Percentiles rank a stretch among this genome's conserved stretches.
phyloP scores from a whole-genome alignment of 2,888 invertebrate species.

The Dasysyrphus albostriatus region DNA sequence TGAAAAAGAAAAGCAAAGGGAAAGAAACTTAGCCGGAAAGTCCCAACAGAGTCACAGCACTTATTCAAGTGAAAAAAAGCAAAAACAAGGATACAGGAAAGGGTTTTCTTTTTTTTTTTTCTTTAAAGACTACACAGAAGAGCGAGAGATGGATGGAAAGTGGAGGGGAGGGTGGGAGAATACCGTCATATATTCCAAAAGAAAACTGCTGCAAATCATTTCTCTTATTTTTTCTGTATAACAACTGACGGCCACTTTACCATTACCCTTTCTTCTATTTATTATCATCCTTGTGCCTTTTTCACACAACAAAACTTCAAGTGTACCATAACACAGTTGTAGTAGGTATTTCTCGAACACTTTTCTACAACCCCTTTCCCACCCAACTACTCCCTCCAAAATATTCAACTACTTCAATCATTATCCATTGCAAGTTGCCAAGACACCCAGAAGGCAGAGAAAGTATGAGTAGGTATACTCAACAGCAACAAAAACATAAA shows the following conservation, averaged over 20 bases:
- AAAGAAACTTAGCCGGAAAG: conserved; percentile 64
- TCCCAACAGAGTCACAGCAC: conserved; percentile 68
- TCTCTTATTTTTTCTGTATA: conserved; percentile 21
- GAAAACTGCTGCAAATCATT: conserved; percentile 66
- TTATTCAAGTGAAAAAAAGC: conserved; percentile 62
- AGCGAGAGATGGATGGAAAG: not conserved
- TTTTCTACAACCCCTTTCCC: conserved; percentile 5
- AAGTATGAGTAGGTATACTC: conserved; percentile 8
- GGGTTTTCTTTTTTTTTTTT: conserved; percentile 8
- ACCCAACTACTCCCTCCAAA: not conserved
- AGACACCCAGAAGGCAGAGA: conserved; percentile 39
- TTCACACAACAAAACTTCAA: conserved; percentile 61
- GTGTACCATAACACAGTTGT: conserved; percentile 51
- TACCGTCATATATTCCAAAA: not conserved
- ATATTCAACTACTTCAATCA: conserved; percentile 43
- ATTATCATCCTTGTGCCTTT: conserved; percentile 10
- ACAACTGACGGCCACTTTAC: conserved; percentile 69
- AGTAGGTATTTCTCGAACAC: conserved; percentile 13
- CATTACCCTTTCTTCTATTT: conserved; percentile 41
- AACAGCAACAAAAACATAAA: not conserved
- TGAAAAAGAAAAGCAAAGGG: conserved; percentile 1
- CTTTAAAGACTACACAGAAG: not conserved
- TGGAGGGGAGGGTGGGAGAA: no score
- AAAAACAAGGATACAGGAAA: conserved; percentile 17
- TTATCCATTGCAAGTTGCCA: conserved; percentile 53